Evolutionary conservation across 2,888 invertebrate genomes (phyloP).

Genomic region (Lottia gigantea): DNA sequence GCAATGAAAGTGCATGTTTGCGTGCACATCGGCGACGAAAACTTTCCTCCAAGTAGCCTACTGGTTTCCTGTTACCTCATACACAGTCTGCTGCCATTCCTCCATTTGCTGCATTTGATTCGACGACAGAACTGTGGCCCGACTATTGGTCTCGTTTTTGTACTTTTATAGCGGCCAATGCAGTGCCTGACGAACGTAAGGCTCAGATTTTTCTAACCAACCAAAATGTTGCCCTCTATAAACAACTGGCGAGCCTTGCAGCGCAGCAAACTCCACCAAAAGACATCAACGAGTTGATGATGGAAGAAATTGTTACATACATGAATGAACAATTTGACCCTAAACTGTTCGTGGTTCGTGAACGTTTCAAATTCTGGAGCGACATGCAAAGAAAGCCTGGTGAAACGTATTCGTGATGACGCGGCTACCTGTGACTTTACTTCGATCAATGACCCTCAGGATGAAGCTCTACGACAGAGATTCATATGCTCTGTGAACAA

Average conservation of each 20-base stretch:
- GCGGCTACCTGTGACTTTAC: slow-evolving; percentile 15
- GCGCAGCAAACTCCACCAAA: slow-evolving; percentile 10
- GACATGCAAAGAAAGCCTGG: slow-evolving; percentile 14
- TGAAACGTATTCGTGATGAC: slow-evolving; percentile 12
- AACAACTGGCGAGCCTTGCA: slow-evolving; percentile 2
- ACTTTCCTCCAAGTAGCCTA: too few species aligned
- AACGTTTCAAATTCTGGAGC: slow-evolving; percentile 15
- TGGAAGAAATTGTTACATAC: neutral
- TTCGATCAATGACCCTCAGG: slow-evolving; percentile 7
- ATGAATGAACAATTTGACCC: slow-evolving; percentile 10
- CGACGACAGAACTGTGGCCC: too few species aligned
- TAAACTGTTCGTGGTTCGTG: slow-evolving; percentile 5
- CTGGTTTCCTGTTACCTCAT: too few species aligned
- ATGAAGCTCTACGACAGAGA: slow-evolving; percentile 11
- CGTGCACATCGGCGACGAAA: too few species aligned
- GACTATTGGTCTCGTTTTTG: too few species aligned
- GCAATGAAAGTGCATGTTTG: too few species aligned
- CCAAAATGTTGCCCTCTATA: neutral
- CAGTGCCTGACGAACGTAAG: neutral
- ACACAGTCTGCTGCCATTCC: too few species aligned
- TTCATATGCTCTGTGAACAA: slow-evolving; percentile 13
- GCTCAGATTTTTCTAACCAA: slow-evolving; percentile 11
- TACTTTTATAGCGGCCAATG: slow-evolving; percentile 4
- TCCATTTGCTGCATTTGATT: too few species aligned
- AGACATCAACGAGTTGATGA: slow-evolving; percentile 4